A percentile compares a stretch with the other conserved stretches of the same genome.
phyloP scores from a whole-genome alignment of 2,888 invertebrate species.

The Apomyelois bistriatella region DNA sequence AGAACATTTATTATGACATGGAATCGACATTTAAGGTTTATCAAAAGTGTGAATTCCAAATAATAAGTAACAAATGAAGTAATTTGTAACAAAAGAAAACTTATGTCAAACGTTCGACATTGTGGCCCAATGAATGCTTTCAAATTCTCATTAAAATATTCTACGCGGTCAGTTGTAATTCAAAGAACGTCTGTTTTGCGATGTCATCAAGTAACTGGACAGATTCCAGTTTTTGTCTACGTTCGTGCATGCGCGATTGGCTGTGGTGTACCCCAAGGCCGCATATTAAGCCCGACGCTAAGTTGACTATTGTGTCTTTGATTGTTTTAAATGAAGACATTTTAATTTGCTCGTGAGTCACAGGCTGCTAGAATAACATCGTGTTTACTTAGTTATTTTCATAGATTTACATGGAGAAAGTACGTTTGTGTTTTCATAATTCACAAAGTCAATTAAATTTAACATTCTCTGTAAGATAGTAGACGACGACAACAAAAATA shows the following conservation, averaged over 20 bases:
- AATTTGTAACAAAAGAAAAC: conserved; percentile 7
- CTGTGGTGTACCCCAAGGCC: conserved; percentile 55
- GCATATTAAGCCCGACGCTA: conserved; percentile 33
- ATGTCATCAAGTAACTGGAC: conserved; percentile 34
- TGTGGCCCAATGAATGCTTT: conserved; percentile 17
- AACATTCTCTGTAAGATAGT: no score
- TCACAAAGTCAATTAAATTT: no score
- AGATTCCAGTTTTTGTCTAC: conserved; percentile 50
- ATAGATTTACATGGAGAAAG: background rate
- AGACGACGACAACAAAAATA: no score
- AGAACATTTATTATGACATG: no score
- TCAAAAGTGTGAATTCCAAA: no score
- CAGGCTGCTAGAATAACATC: background rate
- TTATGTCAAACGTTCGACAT: conserved; percentile 22
- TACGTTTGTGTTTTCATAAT: no score
- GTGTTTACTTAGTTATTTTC: background rate
- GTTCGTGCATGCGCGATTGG: conserved; percentile 44
- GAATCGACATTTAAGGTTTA: no score
- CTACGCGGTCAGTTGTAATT: conserved; percentile 5
- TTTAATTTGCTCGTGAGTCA: background rate
- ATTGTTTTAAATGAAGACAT: background rate
- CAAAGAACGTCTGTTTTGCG: background rate
- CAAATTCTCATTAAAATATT: conserved; percentile 12
- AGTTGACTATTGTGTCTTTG: background rate
- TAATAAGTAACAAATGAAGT: conserved; percentile 4